phyloP scores from a whole-genome alignment of 2,888 invertebrate genomes.

The Philhelius pedissequus region DNA sequence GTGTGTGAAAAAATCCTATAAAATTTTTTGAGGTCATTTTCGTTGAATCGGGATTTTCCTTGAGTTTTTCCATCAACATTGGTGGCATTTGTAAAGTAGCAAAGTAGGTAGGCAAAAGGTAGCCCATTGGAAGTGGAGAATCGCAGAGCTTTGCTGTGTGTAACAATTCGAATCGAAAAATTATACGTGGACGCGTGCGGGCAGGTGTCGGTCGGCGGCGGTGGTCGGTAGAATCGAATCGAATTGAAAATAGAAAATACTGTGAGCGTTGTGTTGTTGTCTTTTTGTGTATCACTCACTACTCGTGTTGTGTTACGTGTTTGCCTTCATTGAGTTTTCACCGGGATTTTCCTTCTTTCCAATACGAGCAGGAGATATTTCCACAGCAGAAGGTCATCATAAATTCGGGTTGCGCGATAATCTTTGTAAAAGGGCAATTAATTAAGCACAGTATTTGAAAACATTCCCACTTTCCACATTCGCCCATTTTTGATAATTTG shows the following conservation, averaged over 20 bases:
- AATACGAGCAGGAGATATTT: neutral
- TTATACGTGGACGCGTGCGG: conserved; percentile 69
- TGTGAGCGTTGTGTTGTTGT: conserved; percentile 66
- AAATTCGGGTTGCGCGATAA: conserved; percentile 19
- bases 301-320: conserved; percentile 53
- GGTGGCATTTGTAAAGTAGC: too few species aligned
- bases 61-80: conserved; percentile 31
- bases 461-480: neutral
- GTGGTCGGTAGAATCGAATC: conserved; percentile 44
- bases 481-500: neutral
- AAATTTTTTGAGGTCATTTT: conserved; percentile 62
- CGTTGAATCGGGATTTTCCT: conserved; percentile 50
- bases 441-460: neutral
- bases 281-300: conserved; percentile 63
- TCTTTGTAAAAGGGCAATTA: conserved; percentile 1
- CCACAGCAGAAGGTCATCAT: neutral
- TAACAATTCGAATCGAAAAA: conserved; percentile 44
- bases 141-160: conserved; percentile 24
- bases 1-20: conserved; percentile 58
- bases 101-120: too few species aligned
- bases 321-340: conserved; percentile 53
- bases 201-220: conserved; percentile 66
- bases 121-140: neutral
- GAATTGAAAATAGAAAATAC: conserved; percentile 36
- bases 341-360: conserved; percentile 39